Conservation (phyloP, 2,797 vertebrate species). For the Meda fulgida region DNA sequence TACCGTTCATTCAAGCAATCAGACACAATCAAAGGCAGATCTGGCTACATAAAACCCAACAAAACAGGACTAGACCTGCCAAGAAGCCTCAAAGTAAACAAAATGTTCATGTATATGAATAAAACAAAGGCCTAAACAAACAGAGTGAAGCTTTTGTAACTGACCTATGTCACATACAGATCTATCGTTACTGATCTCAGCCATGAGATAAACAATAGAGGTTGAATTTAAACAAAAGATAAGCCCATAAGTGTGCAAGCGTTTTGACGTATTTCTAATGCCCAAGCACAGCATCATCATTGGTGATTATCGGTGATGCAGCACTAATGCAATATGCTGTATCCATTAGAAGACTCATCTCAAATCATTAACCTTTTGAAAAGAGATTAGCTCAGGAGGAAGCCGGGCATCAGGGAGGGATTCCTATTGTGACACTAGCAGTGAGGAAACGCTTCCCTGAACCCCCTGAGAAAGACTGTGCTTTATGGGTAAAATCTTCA, state of each 20-base stretch:
- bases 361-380: constrained; percentile 83
- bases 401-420: constrained; percentile 70
- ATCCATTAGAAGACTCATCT: constrained; percentile 58
- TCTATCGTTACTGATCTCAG: not conserved
- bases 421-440: constrained; percentile 72
- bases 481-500: not conserved
- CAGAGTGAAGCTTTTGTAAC: no score
- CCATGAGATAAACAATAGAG: not conserved
- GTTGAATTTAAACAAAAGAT: not conserved
- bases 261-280: not conserved
- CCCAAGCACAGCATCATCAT: constrained; percentile 25
- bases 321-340: constrained; percentile 61
- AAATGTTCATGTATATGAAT: constrained; percentile 49
- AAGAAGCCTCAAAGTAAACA: constrained; percentile 26
- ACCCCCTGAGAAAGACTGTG: constrained; percentile 21
- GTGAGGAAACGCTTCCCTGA: constrained; percentile 67
- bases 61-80: constrained; percentile 59
- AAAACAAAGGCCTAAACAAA: not conserved
- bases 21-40: constrained; percentile 74
- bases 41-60: constrained; percentile 73
- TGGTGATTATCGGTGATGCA: constrained; percentile 55
- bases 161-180: not conserved
- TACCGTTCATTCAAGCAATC: constrained; percentile 70
- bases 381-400: constrained; percentile 79
- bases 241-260: not conserved